phyloP scores from a whole-genome alignment of 2,113 vertebrate genomes.

The Leucoraja erinaceus region DNA sequence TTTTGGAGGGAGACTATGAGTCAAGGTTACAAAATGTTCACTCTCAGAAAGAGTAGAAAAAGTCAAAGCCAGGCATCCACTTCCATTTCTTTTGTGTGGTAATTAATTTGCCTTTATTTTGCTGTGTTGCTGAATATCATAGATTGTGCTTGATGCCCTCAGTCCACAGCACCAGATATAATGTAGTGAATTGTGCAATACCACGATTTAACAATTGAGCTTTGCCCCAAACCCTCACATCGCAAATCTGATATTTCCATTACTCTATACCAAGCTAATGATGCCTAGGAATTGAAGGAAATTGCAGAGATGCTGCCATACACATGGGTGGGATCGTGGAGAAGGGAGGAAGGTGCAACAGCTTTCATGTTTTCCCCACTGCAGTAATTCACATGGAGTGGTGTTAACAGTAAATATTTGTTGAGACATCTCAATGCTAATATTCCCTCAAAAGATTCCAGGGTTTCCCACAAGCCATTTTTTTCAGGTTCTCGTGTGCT shows the following conservation, averaged over 20 bases:
- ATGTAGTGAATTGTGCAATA: not conserved
- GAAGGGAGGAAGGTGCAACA: not conserved
- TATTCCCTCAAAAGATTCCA: no score
- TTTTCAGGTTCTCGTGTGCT: no score
- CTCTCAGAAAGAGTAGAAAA: not conserved
- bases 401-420: no score
- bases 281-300: no score
- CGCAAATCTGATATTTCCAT: not conserved
- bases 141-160: not conserved
- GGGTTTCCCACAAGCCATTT: no score
- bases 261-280: no score
- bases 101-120: not conserved
- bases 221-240: not conserved
- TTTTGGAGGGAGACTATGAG: no score
- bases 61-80: not conserved
- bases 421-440: no score
- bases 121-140: not conserved
- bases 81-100: not conserved
- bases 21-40: not conserved
- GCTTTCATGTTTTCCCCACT: no score
- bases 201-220: not conserved
- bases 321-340: not conserved
- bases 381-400: no score
- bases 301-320: not conserved
- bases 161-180: not conserved